Conservation (phyloP, 1,140 invertebrate species). For the Caenorhabditis tropicalis region DNA sequence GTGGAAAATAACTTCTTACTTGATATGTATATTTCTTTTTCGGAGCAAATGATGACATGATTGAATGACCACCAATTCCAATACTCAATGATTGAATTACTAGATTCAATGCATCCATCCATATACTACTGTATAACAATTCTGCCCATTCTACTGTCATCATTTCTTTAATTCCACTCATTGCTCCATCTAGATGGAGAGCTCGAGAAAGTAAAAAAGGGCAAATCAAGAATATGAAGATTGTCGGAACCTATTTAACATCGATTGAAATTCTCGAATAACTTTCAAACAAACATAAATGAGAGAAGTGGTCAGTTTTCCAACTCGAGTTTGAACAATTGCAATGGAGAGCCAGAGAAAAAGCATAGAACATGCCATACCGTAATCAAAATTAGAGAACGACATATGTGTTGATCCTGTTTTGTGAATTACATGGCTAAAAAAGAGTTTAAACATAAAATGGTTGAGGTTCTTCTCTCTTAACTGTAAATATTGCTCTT, state of each 20-base stretch:
- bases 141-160: not conserved
- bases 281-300: not conserved
- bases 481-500: not conserved
- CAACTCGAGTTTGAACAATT: not conserved
- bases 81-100: not conserved
- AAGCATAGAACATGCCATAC: not conserved
- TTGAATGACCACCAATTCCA: not conserved
- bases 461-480: too few relatives aligned
- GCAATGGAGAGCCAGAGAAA: not conserved
- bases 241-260: not conserved
- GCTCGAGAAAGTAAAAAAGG: not conserved
- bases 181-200: not conserved
- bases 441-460: too few relatives aligned
- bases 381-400: not conserved
- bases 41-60: not conserved
- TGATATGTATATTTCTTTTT: not conserved
- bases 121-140: not conserved
- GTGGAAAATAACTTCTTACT: too few relatives aligned
- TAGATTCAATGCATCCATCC: not conserved
- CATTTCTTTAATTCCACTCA: not conserved
- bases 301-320: not conserved
- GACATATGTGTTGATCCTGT: not conserved
- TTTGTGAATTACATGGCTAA: not conserved
- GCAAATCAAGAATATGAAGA: not conserved
- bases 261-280: not conserved